Evolutionary conservation across 2,113 vertebrate genomes (phyloP).

Genomic region (Prietella phreatophila): DNA sequence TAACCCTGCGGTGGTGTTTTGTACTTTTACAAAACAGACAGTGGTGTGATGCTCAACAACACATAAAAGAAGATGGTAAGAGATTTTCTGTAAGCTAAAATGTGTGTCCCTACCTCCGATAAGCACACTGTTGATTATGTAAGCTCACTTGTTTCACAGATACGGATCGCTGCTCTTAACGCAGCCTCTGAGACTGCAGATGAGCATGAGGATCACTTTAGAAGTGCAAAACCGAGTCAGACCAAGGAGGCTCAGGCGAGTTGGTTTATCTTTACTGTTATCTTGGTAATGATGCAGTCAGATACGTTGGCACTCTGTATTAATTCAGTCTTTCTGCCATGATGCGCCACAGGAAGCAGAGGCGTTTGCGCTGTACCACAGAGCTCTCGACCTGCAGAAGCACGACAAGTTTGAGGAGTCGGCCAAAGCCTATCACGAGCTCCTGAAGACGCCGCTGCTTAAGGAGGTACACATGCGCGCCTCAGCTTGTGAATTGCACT

Average conservation of each 20-base stretch:
- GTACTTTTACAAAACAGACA: constrained; percentile 2
- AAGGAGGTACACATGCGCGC: constrained; percentile 78
- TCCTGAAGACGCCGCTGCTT: constrained; percentile 89
- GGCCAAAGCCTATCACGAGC: constrained; percentile 90
- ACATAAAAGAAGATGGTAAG: constrained; percentile 33
- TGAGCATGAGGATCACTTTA: constrained; percentile 85
- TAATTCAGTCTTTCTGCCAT: not conserved
- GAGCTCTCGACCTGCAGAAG: constrained; percentile 96
- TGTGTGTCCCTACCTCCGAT: not conserved
- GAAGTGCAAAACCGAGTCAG: constrained; percentile 82
- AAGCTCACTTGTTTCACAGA: constrained; percentile 67
- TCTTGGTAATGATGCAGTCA: not conserved
- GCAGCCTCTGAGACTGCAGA: constrained; percentile 84
- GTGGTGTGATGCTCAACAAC: constrained; percentile 7
- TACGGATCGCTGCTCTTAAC: constrained; percentile 94
- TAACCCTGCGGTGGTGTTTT: not conserved
- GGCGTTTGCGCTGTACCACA: constrained; percentile 95
- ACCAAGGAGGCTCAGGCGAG: constrained; percentile 95
- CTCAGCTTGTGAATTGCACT: too few relatives aligned
- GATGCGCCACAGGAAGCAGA: constrained; percentile 83
- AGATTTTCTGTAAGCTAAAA: not conserved
- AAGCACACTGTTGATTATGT: not conserved
- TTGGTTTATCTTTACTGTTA: not conserved
- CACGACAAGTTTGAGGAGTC: constrained; percentile 95
- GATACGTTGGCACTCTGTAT: not conserved